Evolutionary conservation across 2,888 invertebrate species (phyloP).

Genomic region (Camptogramma bilineatum): DNA sequence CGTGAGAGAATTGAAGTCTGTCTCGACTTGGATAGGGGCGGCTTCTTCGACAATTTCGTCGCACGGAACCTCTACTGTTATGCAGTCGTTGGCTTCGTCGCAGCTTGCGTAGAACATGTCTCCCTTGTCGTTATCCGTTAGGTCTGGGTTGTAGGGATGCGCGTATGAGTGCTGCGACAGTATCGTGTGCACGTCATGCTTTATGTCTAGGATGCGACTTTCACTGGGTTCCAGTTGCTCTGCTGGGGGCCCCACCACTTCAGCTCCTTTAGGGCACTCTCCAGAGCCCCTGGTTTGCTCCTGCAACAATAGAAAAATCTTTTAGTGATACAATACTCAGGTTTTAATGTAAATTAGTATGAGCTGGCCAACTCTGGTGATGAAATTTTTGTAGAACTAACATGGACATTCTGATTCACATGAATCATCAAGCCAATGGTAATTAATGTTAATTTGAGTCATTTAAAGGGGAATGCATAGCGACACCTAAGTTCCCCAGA

Average conservation of each 20-base stretch:
- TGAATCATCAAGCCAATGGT: no score
- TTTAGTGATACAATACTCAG: neutral
- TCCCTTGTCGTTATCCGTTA: slow-evolving; percentile 70
- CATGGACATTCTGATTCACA: no score
- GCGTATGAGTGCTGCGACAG: slow-evolving; percentile 82
- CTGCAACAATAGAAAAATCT: slow-evolving; percentile 55
- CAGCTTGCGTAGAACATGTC: slow-evolving; percentile 90
- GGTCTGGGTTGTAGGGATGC: slow-evolving; percentile 68
- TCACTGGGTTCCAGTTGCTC: slow-evolving; percentile 93
- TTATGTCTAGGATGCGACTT: slow-evolving; percentile 81
- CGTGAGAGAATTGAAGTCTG: slow-evolving; percentile 62
- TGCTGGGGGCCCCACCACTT: slow-evolving; percentile 96
- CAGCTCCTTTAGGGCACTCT: slow-evolving; percentile 82
- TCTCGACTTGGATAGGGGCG: slow-evolving; percentile 59
- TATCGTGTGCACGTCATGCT: slow-evolving; percentile 79
- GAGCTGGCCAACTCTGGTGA: no score
- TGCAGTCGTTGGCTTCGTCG: slow-evolving; percentile 89
- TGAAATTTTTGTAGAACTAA: no score
- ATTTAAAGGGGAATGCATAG: no score
- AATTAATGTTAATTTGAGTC: no score
- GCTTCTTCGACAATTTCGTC: slow-evolving; percentile 80
- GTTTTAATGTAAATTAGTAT: no score
- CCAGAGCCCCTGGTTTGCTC: slow-evolving; percentile 69
- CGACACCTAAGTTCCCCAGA: no score
- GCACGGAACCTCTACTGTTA: slow-evolving; percentile 89